phyloP scores from a whole-genome alignment of 2,113 vertebrate genomes.

The Tursiops truncatus region DNA sequence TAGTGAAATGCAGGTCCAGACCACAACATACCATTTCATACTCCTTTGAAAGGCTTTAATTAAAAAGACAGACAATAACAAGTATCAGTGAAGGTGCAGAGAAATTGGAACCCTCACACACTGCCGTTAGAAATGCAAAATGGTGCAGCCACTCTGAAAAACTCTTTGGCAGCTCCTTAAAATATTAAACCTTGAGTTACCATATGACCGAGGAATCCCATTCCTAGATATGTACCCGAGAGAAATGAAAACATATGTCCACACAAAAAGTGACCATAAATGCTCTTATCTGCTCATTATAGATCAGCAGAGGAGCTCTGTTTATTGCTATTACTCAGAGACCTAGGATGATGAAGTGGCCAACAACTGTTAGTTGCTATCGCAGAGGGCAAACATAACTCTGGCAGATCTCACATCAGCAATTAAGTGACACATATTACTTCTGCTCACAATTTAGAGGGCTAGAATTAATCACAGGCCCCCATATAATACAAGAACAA shows the following conservation, averaged over 20 bases:
- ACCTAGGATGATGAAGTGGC: background rate
- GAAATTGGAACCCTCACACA: background rate
- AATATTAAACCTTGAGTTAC: background rate
- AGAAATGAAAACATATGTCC: background rate
- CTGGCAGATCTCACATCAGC: background rate
- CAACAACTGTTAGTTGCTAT: background rate
- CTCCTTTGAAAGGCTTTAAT: background rate
- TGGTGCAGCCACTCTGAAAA: background rate
- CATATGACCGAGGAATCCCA: background rate
- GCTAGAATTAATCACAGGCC: background rate
- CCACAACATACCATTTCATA: background rate
- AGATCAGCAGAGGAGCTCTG: background rate
- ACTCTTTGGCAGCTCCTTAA: background rate
- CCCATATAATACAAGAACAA: background rate
- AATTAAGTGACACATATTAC: background rate
- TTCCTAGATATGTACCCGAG: background rate
- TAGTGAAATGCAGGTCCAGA: background rate
- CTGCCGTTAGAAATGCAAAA: background rate
- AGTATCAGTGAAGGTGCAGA: background rate
- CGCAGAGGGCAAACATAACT: background rate
- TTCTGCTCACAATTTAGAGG: background rate
- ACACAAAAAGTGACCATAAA: background rate
- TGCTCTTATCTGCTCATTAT: background rate
- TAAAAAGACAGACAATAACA: background rate
- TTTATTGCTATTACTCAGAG: background rate